phyloP scores from a whole-genome alignment of 2,888 invertebrate genomes.

The Pachliopta kotzebuea region DNA sequence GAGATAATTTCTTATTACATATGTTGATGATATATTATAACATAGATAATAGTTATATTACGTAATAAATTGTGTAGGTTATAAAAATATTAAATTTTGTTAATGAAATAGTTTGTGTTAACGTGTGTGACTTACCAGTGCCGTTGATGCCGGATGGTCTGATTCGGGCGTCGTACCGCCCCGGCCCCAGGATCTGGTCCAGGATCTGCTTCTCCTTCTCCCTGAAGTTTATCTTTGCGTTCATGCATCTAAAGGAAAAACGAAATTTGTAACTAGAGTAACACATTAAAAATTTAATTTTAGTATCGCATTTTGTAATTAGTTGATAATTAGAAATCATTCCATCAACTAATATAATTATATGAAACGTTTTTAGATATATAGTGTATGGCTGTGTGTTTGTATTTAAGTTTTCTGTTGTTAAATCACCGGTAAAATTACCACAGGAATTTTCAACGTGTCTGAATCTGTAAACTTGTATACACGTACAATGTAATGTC shows the following conservation, averaged over 20 bases:
- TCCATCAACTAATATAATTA: no score
- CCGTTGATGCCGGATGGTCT: conserved; percentile 96
- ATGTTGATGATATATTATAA: not conserved
- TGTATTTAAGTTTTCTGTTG: no score
- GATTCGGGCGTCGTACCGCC: conserved; percentile 95
- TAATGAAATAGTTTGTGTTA: not conserved
- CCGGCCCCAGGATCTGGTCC: conserved; percentile 94
- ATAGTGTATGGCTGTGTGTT: no score
- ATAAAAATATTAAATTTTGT: not conserved
- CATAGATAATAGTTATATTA: not conserved
- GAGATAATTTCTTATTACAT: not conserved
- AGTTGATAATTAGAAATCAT: no score
- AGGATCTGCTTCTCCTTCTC: conserved; percentile 97
- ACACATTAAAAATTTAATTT: no score
- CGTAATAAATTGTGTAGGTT: not conserved
- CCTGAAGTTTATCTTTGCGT: conserved; percentile 92
- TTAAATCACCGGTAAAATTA: no score
- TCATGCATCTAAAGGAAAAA: conserved; percentile 83
- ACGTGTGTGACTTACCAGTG: conserved; percentile 86
- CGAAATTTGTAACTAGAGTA: no score
- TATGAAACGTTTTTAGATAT: no score
- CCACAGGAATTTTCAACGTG: no score
- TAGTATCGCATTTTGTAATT: no score
- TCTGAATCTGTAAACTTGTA: no score
- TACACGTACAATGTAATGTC: no score